Percentiles rank a stretch among this genome's conserved stretches.
Conservation (phyloP, 2,797 vertebrate genomes). For the Esox lucius region DNA sequence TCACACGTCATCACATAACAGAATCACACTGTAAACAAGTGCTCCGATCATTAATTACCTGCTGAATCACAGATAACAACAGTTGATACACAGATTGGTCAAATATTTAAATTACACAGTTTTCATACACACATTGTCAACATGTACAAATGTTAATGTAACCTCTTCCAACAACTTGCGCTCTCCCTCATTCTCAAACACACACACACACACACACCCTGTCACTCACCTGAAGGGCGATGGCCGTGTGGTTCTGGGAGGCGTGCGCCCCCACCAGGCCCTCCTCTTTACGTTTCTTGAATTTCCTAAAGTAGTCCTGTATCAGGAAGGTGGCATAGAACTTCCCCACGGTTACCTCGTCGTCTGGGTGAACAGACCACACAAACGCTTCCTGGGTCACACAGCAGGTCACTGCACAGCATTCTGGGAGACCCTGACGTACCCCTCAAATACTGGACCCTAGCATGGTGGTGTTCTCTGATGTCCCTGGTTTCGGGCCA, state of each 20-base stretch:
- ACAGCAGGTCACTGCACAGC: constrained; percentile 76
- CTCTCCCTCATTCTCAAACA: neutral
- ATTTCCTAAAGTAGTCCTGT: constrained; percentile 99
- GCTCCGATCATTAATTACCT: constrained; percentile 58
- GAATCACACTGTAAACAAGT: constrained; percentile 64
- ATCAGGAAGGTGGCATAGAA: constrained; percentile 99
- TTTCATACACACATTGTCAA: neutral
- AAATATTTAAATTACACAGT: neutral
- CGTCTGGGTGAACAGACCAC: constrained; percentile 99
- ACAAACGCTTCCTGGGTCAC: constrained; percentile 94
- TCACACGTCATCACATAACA: constrained; percentile 45
- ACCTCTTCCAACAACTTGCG: neutral
- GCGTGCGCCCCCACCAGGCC: constrained; percentile 96
- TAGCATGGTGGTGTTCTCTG: too few species aligned
- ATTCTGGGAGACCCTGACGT: constrained; percentile 31
- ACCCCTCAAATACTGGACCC: constrained; percentile 9
- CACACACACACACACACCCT: constrained; percentile 2
- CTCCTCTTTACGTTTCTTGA: constrained; percentile 99
- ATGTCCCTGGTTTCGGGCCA: too few species aligned
- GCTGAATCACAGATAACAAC: constrained; percentile 70
- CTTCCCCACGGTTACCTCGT: constrained; percentile 99
- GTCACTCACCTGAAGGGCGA: constrained; percentile 94
- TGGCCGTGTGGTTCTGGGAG: constrained; percentile 91
- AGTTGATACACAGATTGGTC: constrained; percentile 43
- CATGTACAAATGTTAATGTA: neutral